phyloP scores from a whole-genome alignment of 2,113 vertebrate species.

The Thryonomys swinderianus region DNA sequence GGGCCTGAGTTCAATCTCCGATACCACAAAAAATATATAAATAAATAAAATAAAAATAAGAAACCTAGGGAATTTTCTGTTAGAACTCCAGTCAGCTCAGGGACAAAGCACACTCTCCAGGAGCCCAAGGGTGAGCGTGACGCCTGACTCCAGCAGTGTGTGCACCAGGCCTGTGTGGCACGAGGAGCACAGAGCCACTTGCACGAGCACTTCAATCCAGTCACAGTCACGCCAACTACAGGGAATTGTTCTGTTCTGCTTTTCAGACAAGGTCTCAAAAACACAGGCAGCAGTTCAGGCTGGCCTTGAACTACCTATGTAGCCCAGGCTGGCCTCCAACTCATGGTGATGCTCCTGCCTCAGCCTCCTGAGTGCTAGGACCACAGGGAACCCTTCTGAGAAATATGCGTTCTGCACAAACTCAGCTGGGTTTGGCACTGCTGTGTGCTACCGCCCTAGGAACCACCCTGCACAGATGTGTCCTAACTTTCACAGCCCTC shows the following conservation, averaged over 20 bases:
- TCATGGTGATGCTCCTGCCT: not conserved
- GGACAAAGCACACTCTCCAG: not conserved
- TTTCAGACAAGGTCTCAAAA: no score
- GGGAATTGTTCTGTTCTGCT: no score
- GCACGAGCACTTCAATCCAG: not conserved
- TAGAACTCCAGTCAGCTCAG: not conserved
- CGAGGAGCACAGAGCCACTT: not conserved
- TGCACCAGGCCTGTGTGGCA: not conserved
- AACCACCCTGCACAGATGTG: not conserved
- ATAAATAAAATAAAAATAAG: no score
- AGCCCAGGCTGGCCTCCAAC: not conserved
- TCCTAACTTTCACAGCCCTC: no score
- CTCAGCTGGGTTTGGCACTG: not conserved
- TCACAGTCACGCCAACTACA: no score
- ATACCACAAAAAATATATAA: no score
- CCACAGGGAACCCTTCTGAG: not conserved
- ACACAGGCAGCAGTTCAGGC: not conserved
- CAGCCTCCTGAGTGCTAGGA: not conserved
- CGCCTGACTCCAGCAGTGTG: accelerated
- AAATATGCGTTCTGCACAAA: not conserved
- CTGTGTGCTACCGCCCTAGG: not conserved
- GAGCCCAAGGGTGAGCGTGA: not conserved
- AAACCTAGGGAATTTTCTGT: not conserved
- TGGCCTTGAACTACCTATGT: not conserved
- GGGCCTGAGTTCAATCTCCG: no score